phyloP scores from a whole-genome alignment of 2,797 vertebrate genomes.

The Coracias cyanogaster region DNA sequence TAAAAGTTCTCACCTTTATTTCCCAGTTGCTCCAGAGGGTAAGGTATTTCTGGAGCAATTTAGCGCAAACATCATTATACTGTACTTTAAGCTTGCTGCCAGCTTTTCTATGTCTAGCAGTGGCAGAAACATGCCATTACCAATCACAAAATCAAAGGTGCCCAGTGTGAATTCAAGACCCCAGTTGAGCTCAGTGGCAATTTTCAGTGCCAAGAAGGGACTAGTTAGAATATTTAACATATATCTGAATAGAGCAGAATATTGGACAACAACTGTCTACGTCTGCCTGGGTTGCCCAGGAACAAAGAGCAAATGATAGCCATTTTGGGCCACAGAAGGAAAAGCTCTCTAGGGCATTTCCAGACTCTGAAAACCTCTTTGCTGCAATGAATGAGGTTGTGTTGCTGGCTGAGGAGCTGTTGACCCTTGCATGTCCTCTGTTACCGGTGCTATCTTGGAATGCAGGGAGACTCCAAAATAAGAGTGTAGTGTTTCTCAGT shows the following conservation, averaged over 20 bases:
- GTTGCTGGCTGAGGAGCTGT: constrained; percentile 45
- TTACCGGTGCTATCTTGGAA: constrained; percentile 64
- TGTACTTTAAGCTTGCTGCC: neutral
- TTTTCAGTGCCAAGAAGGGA: neutral
- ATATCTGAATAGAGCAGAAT: too few species aligned
- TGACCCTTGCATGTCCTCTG: constrained; percentile 57
- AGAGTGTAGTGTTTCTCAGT: constrained; percentile 60
- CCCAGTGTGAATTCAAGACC: neutral
- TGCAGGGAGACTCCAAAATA: constrained; percentile 63
- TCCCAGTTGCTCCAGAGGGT: neutral
- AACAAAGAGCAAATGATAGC: constrained; percentile 7
- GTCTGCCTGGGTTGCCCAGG: neutral
- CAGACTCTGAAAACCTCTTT: constrained; percentile 32
- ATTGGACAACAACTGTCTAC: neutral
- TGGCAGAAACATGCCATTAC: neutral
- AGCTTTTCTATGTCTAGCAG: neutral
- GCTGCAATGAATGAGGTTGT: constrained; percentile 29
- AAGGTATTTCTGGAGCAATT: neutral
- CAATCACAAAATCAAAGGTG: neutral
- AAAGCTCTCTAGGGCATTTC: constrained; percentile 32
- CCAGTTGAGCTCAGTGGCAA: neutral
- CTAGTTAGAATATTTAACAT: too few species aligned
- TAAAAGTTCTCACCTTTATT: neutral
- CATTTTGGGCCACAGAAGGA: neutral
- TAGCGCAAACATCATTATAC: neutral